Percentiles rank a stretch among this genome's conserved stretches.
These are phyloP conservation scores for Boloria selene DNA, from an alignment of 2,888 invertebrate genomes.

Conservation along the genomic window DNA sequence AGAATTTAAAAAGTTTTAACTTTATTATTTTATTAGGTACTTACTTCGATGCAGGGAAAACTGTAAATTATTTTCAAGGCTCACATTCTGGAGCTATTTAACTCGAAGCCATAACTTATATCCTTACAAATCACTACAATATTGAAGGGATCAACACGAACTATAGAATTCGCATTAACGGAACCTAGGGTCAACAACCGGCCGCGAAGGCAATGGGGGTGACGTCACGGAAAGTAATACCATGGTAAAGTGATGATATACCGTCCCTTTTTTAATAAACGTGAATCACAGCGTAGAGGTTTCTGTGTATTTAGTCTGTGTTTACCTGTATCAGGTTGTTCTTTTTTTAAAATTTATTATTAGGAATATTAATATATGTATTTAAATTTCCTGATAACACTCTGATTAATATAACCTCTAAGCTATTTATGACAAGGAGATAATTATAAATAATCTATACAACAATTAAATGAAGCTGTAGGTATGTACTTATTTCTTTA, in stretches of 20 bases:
- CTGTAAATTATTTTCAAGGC: too few species aligned
- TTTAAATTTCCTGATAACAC: neutral
- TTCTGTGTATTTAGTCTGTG: constrained; percentile 6
- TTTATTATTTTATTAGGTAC: too few species aligned
- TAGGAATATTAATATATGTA: too few species aligned
- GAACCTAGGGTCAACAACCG: constrained; percentile 61
- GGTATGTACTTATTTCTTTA: too few species aligned
- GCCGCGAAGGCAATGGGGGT: constrained; percentile 66
- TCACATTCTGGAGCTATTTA: neutral
- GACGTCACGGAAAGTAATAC: constrained; percentile 57
- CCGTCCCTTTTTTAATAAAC: constrained; percentile 29
- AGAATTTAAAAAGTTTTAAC: too few species aligned
- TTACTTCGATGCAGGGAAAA: too few species aligned
- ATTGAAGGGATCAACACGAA: constrained; percentile 14
- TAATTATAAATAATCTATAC: too few species aligned
- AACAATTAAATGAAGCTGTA: too few species aligned
- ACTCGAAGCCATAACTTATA: neutral
- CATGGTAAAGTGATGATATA: constrained; percentile 23
- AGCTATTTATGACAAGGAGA: too few species aligned
- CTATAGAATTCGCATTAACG: constrained; percentile 57
- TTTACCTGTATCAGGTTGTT: neutral
- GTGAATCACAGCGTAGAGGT: constrained; percentile 26
- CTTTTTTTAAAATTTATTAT: neutral
- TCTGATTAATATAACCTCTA: too few species aligned
- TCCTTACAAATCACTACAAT: constrained; percentile 20